Base-by-base conservation (phyloP, 2,113 vertebrate species). In the Anas platyrhynchos region DNA sequence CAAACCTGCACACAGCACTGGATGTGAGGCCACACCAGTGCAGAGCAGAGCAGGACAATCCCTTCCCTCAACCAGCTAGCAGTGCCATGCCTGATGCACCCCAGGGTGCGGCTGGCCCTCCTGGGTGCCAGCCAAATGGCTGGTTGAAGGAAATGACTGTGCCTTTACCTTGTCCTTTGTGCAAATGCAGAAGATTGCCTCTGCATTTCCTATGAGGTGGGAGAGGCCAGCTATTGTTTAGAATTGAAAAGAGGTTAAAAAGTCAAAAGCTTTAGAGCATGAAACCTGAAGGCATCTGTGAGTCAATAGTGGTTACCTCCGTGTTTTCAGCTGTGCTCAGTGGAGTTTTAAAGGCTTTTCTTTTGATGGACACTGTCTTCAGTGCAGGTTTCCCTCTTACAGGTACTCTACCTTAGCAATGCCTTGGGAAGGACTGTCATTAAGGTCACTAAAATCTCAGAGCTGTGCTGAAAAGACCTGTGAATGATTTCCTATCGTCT, bases 201-300 rank as follows among this genome's bases (percentile, higher is more conserved):
- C 71, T 58, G 6, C 21, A 4, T 20, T 66, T 79, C 34, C 26
- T 34, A 48, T 0, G 0, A 67, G 15, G 16, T 20, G 4, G 6
- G 9, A 66, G 17, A 91, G 54, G 43, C 4, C n/a, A 85, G 14
- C 6, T 78, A 25, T 48, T 56, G 20, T 63, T 46, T 73, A 54
- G 21, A 58, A 78, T 5, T 14, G 7, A 67, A 26, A 79, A 80
- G 9, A 20, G 0, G 83, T 61, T 67, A 59, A 77, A 62, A 25
- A 15, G 14, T 21, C 16, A 86, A 66, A 88, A 15, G 2, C 5
- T 81, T 86, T 61, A 78, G 8, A 48, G 7, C 4, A 26, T 25
- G 38, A 55, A 65, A 3, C 3, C 27, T 46, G 69, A 95, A 72
- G 25, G 20, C 11, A 61, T 6, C 9, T 6, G 8, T 21, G 9